Evolutionary conservation across 2,888 invertebrate genomes (phyloP), one percentile per base, ranked within the genome.

Genomic region (Tenthredo amoena): DNA sequence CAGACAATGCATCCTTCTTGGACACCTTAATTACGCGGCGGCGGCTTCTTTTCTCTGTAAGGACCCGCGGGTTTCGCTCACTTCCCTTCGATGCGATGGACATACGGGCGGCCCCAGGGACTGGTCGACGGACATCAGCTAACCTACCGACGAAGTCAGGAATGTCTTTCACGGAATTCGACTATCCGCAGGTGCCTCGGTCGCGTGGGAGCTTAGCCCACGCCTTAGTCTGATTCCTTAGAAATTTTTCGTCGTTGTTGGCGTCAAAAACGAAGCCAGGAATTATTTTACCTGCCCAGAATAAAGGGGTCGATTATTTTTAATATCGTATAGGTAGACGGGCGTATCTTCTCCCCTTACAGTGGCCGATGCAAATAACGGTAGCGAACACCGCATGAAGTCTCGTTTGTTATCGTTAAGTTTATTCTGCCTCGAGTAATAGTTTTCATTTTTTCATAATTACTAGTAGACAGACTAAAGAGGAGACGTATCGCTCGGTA

Each of bases 1-100:
- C 91, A 91, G 91, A 91, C 91, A 91, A 90, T 91, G 90, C 90
- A 89, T 88, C 88, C 89, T 89, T 90, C 89, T 88, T 89, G 89
- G 89, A 90, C 89, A 90, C 91, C 91, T 91, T 91, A 91, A 91
- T 91, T 91, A 90, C 91, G 89, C 89, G 40, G 81, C 81, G 81
- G 81, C 81, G 77, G 77, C 77, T 77, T 58, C 62, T 40, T 81
- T 81, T 50, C 81, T 62, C 62, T 81, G 37, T 81, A 62, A 81
- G 62, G 81, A 81, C 62, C 81, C 81, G 81, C 62, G 37, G 21
- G 62, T 62, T 81, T 62, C 40, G 58, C 62, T 34, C 62, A 34
- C 62, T 62, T 62, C 34, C 0, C 21, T 81, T 26, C 58, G 81
- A 81, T 40, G n/a, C 62, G 62, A 81, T 26, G 62, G 81, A 81